Conservation (phyloP, 2,888 invertebrate species). For the Luperina nickerlii region DNA sequence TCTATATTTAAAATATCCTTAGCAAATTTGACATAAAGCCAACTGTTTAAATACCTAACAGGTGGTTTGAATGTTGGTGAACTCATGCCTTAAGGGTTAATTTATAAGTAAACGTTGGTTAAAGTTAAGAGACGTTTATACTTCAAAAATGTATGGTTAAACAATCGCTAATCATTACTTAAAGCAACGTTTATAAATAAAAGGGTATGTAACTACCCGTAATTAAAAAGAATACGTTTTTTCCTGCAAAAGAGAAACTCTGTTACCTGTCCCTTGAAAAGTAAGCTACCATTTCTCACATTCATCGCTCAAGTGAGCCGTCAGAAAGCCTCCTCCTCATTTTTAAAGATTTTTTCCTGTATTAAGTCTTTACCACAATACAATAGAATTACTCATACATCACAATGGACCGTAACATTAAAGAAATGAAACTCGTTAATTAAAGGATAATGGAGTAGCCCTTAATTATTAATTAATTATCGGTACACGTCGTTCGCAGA, state of each 20-base stretch:
- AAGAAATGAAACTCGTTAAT: constrained; percentile 69
- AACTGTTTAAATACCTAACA: too few species aligned
- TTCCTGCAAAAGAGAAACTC: not conserved
- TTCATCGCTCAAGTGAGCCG: constrained; percentile 32
- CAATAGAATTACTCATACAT: constrained; percentile 54
- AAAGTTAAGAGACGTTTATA: not conserved
- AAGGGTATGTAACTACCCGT: not conserved
- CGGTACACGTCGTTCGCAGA: constrained; percentile 74
- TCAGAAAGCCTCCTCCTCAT: constrained; percentile 17
- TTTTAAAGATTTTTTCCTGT: constrained; percentile 48
- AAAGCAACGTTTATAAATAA: not conserved
- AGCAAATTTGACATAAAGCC: too few species aligned
- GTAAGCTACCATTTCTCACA: constrained; percentile 12
- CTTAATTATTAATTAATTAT: constrained; percentile 82
- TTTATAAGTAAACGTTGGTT: too few species aligned
- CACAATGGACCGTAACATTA: constrained; percentile 64
- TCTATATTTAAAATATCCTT: too few species aligned
- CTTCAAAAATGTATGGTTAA: not conserved
- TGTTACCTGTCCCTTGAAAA: constrained; percentile 2
- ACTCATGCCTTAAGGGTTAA: too few species aligned
- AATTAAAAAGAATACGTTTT: not conserved
- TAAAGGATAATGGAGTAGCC: constrained; percentile 75
- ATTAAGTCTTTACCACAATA: constrained; percentile 37
- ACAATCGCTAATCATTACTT: not conserved
- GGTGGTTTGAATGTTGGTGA: too few species aligned